Evolutionary conservation across 2,888 invertebrate species (phyloP), one percentile per base, ranked within the genome.

Genomic region (Yponomeuta malinellus): DNA sequence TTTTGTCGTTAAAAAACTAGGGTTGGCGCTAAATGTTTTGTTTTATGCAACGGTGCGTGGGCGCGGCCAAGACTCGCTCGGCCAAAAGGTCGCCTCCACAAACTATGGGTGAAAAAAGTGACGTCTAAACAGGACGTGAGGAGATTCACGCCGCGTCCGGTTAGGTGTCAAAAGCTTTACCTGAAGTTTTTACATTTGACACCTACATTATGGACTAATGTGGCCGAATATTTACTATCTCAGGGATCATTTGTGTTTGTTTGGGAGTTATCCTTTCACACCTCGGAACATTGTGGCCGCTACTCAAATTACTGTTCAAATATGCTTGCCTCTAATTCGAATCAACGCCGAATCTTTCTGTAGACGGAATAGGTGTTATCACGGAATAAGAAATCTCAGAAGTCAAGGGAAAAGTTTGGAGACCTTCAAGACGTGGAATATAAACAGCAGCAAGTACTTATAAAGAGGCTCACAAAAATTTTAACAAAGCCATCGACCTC

Each of bases 111-210:
- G 89, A 90, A 88, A 87, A 84, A 81, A 78, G 78, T 79, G 77
- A 63, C 71, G 89, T 84, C 68, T 89, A 91, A 91, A 87, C 83
- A 87, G 81, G 84, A 85, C 79, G 87, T 86, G 90, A 83, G 79
- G 84, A 87, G 83, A 86, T 88, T 89, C 87, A 90, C 91, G 85
- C 90, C 81, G 79, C 80, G 81, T 77, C 78, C 77, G 79, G 84
- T 81, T 88, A 91, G 91, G 92, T 92, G 91, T 90, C 90, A 91
- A 92, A 92, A 92, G 91, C 86, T 87, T 90, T 92, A 91, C 91
- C 91, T 90, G 91, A 82, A 9, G 70, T 63, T 33, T 65, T 65
- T 31, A 84, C 84, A 77, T 78, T 79, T 78, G 78, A 85, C 90
- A 85, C 89, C 90, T 86, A 90, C 90, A 81, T 88, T 75, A 77